A percentile compares a stretch with the other conserved stretches of the same genome.
Conservation (phyloP, 2,888 invertebrate species). For the Allophyes oxyacanthae region DNA sequence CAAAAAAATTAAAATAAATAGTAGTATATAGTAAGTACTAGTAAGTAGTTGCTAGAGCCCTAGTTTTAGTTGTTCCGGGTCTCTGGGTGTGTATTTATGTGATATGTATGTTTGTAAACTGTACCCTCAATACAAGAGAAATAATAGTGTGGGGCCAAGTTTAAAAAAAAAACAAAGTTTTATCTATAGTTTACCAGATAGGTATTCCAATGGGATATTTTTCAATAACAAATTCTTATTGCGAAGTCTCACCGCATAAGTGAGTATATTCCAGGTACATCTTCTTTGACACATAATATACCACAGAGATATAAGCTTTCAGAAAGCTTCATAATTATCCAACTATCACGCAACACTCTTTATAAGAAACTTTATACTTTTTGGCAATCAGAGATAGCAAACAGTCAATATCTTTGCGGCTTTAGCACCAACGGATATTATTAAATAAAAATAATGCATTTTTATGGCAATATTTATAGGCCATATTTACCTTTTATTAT, state of each 20-base stretch:
- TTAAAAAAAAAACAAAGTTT: too few relatives aligned
- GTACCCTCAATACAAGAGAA: too few relatives aligned
- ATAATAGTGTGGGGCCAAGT: too few relatives aligned
- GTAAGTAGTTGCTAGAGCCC: too few relatives aligned
- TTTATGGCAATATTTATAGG: slow-evolving; percentile 1
- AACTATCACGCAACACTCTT: slow-evolving; percentile 15
- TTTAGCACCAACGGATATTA: slow-evolving; percentile 19
- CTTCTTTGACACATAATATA: slow-evolving; percentile 9
- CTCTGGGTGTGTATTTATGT: too few relatives aligned
- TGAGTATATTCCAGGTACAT: not conserved
- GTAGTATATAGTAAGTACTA: too few relatives aligned
- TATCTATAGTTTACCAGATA: too few relatives aligned
- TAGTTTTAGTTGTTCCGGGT: too few relatives aligned
- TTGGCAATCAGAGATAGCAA: slow-evolving; percentile 12
- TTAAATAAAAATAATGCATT: slow-evolving; percentile 12
- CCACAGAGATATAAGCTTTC: too few relatives aligned
- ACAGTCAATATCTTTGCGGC: slow-evolving; percentile 8
- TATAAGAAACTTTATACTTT: slow-evolving; percentile 17
- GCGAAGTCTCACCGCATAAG: not conserved
- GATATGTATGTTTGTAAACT: too few relatives aligned
- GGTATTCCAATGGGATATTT: too few relatives aligned
- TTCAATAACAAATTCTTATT: not conserved
- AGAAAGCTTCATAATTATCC: slow-evolving; percentile 19
- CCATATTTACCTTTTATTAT: not conserved
- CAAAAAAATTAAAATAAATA: too few relatives aligned